Percentiles rank a stretch among this genome's conserved stretches.
Conservation (phyloP, 2,888 invertebrate genomes). For the Euplexia lucipara region DNA sequence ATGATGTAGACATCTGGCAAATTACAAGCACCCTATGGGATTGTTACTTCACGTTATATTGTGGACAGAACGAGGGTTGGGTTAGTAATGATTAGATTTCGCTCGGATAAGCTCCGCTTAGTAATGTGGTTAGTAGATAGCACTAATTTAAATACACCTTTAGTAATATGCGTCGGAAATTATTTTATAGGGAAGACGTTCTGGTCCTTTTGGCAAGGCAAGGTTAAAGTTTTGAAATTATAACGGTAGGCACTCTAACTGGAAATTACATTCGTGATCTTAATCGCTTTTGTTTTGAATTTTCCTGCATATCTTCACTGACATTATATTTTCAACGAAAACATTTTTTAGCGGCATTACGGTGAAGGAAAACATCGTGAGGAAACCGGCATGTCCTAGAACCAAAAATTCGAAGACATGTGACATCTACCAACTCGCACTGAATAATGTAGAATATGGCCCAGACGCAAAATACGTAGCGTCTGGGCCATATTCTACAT, state of each 20-base stretch:
- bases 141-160: constrained; percentile 60
- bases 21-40: constrained; percentile 46
- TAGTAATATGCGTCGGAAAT: constrained; percentile 45
- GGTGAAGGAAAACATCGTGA: too few species aligned
- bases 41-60: constrained; percentile 42
- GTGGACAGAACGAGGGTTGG: constrained; percentile 53
- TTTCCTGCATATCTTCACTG: too few species aligned
- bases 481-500: too few species aligned
- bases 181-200: constrained; percentile 49
- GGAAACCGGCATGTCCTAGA: too few species aligned
- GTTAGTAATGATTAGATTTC: constrained; percentile 59
- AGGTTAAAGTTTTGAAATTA: constrained; percentile 17
- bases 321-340: too few species aligned
- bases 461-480: too few species aligned
- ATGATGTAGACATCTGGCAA: constrained; percentile 40
- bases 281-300: not conserved
- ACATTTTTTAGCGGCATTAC: too few species aligned
- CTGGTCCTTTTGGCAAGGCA: constrained; percentile 4
- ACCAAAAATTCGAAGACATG: too few species aligned
- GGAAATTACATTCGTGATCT: not conserved
- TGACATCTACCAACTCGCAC: too few species aligned
- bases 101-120: constrained; percentile 60
- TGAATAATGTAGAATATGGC: too few species aligned
- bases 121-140: constrained; percentile 51
- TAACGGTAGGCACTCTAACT: not conserved